Evolutionary conservation across 2,888 invertebrate species (phyloP).

Genomic region (Cheilosia impressa): DNA sequence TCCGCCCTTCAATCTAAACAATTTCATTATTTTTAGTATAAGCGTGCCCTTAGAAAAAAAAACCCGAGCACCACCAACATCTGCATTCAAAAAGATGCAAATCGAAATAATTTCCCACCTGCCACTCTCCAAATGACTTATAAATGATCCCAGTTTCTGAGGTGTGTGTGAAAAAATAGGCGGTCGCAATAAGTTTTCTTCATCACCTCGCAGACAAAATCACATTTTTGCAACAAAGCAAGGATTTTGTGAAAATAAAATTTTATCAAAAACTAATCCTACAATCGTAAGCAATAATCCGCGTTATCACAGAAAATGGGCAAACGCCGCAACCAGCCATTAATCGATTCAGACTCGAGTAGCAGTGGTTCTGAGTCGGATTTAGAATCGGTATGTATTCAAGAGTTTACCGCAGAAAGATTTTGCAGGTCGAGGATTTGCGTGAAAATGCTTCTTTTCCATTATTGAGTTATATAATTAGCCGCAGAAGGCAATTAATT

Average conservation of each 20-base stretch:
- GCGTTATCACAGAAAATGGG: constrained; percentile 86
- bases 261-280: constrained; percentile 20
- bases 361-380: constrained; percentile 91
- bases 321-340: constrained; percentile 92
- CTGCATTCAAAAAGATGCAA: background rate
- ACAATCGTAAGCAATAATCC: constrained; percentile 11
- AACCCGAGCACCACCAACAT: constrained; percentile 13
- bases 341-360: constrained; percentile 93
- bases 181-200: constrained; percentile 58
- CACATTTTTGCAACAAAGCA: constrained; percentile 19
- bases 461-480: constrained; percentile 54
- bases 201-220: constrained; percentile 15
- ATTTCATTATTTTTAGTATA: background rate
- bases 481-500: background rate
- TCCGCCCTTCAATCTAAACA: too few species aligned
- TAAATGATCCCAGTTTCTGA: constrained; percentile 56
- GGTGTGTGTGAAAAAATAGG: constrained; percentile 58
- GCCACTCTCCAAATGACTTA: constrained; percentile 47
- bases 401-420: too few species aligned
- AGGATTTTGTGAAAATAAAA: background rate
- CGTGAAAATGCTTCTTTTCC: background rate
- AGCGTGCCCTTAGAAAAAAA: background rate
- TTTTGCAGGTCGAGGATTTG: constrained; percentile 12
- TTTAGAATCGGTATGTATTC: constrained; percentile 90
- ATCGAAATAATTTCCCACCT: constrained; percentile 49